Conservation (phyloP, 1,140 invertebrate species). For the Drosophila biarmipes region DNA sequence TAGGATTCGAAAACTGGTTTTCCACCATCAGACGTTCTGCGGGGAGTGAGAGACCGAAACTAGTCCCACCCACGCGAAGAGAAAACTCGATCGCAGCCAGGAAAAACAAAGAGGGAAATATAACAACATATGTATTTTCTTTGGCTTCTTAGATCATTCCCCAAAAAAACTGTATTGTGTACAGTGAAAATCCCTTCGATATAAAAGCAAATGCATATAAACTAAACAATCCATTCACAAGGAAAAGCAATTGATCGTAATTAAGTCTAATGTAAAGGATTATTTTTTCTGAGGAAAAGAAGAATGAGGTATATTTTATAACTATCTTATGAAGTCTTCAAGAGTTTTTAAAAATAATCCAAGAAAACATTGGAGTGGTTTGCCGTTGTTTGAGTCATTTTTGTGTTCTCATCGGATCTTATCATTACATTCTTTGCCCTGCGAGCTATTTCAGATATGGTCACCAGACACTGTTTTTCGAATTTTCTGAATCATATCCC, state of each 20-base stretch:
- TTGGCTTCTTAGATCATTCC: neutral
- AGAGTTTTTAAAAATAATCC: too few relatives aligned
- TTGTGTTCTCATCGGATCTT: too few relatives aligned
- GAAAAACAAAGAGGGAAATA: neutral
- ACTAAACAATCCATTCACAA: too few relatives aligned
- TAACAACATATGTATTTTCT: neutral
- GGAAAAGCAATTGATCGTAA: too few relatives aligned
- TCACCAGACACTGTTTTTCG: neutral
- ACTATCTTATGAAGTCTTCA: too few relatives aligned
- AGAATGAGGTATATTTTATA: too few relatives aligned
- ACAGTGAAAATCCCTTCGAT: too few relatives aligned
- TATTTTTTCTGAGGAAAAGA: too few relatives aligned
- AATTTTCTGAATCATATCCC: neutral
- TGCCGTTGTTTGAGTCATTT: neutral
- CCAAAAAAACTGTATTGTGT: too few relatives aligned
- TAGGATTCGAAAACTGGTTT: slow-evolving; percentile 32
- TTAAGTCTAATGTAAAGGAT: too few relatives aligned
- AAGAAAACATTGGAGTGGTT: too few relatives aligned
- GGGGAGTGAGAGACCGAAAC: neutral
- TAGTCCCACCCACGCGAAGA: slow-evolving; percentile 23
- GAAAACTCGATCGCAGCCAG: slow-evolving; percentile 19
- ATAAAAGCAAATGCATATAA: too few relatives aligned
- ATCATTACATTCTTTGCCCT: neutral
- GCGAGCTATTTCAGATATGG: neutral
- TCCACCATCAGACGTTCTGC: slow-evolving; percentile 12